Conservation (phyloP, 2,888 invertebrate genomes). For the Azorinus chamasolen region DNA sequence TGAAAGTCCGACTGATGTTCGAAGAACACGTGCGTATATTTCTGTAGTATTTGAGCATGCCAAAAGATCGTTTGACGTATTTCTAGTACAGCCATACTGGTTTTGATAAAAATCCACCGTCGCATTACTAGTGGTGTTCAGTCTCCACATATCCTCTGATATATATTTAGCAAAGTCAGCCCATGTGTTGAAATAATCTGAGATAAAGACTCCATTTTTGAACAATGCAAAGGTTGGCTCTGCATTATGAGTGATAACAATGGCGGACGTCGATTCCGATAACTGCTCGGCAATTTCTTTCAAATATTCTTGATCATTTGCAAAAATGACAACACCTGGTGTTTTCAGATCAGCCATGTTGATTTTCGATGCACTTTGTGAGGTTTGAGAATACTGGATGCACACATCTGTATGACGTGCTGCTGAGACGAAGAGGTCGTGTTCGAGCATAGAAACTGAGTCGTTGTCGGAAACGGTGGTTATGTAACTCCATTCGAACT, state of each 20-base stretch:
- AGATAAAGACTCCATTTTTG: constrained; percentile 27
- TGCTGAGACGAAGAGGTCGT: constrained; percentile 19
- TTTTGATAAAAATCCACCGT: too few species aligned
- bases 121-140: too few species aligned
- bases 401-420: constrained; percentile 37
- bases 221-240: too few species aligned
- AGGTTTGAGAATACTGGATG: constrained; percentile 31
- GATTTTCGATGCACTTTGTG: not conserved
- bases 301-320: not conserved
- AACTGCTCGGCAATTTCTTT: constrained; percentile 4
- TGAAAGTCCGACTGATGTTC: not conserved
- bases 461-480: constrained; percentile 41
- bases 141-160: too few species aligned
- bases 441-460: constrained; percentile 38
- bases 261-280: constrained; percentile 15
- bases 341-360: constrained; percentile 31
- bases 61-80: too few species aligned
- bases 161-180: too few species aligned
- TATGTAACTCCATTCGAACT: constrained; percentile 67
- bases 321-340: constrained; percentile 43
- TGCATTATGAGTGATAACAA: constrained; percentile 20
- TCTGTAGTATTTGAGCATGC: too few species aligned
- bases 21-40: too few species aligned
- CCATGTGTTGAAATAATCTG: constrained; percentile 8
- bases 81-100: too few species aligned